A percentile compares a stretch with the other conserved stretches of the same genome.
Evolutionary conservation across 2,113 vertebrate species (phyloP).

Genomic region (Meleagris gallopavo): DNA sequence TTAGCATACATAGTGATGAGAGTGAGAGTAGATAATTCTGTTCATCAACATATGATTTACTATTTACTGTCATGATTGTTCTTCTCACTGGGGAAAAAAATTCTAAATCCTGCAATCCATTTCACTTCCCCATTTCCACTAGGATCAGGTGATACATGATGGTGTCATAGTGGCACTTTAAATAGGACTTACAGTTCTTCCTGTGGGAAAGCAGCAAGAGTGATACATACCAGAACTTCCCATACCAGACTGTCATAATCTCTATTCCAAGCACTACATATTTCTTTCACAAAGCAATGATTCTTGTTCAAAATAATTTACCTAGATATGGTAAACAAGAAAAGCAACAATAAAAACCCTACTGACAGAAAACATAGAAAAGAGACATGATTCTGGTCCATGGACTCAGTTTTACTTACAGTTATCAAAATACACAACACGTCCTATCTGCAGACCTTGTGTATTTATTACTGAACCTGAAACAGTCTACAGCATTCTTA

Average conservation of each 20-base stretch:
- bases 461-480: background rate
- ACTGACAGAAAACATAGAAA: background rate
- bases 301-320: background rate
- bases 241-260: background rate
- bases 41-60: background rate
- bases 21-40: background rate
- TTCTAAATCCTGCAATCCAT: background rate
- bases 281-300: background rate
- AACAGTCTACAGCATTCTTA: background rate
- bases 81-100: background rate
- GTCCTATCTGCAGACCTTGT: background rate
- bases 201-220: background rate
- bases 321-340: background rate
- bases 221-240: background rate
- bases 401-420: background rate
- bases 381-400: background rate
- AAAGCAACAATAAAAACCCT: background rate
- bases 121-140: background rate
- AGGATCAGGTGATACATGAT: background rate
- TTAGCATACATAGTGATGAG: background rate
- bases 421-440: background rate
- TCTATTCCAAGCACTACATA: background rate
- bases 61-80: background rate
- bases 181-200: background rate
- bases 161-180: background rate